Percentiles rank a stretch among this genome's conserved stretches.
phyloP scores from a whole-genome alignment of 1,140 invertebrate genomes.

The Formica selysi region DNA sequence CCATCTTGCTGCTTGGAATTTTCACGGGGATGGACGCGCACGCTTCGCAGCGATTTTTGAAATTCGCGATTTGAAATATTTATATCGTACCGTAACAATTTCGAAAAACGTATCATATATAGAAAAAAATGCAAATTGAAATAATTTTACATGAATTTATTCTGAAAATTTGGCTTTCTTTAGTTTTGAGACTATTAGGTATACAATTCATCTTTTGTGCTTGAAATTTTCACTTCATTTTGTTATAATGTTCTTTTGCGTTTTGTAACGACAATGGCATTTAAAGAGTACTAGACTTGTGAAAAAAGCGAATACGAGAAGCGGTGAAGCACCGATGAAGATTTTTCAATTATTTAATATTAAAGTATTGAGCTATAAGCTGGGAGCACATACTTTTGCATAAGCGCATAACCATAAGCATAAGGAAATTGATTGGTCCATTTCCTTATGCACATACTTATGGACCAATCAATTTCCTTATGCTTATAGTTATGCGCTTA shows the following conservation, averaged over 20 bases:
- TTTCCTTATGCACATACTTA: too few species aligned
- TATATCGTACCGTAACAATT: neutral
- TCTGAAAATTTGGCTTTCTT: neutral
- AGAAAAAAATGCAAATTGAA: neutral
- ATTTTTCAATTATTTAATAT: neutral
- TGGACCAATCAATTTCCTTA: too few species aligned
- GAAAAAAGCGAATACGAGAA: neutral
- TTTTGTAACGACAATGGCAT: neutral
- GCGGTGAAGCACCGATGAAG: neutral
- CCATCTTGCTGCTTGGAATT: slow-evolving; percentile 60
- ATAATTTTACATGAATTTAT: neutral
- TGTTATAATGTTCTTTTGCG: neutral
- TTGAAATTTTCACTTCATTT: neutral
- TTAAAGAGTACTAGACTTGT: neutral
- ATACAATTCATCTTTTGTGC: neutral
- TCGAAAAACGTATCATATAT: neutral
- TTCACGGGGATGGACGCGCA: neutral
- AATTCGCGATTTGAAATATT: neutral
- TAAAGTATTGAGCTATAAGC: neutral
- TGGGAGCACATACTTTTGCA: too few species aligned
- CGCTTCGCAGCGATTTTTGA: neutral
- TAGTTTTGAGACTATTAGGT: neutral
- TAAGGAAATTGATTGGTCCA: too few species aligned
- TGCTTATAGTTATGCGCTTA: too few species aligned
- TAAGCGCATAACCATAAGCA: too few species aligned